These are phyloP conservation scores for Platichthys flesus DNA, from an alignment of 2,113 vertebrate genomes.

Conservation along the genomic window DNA sequence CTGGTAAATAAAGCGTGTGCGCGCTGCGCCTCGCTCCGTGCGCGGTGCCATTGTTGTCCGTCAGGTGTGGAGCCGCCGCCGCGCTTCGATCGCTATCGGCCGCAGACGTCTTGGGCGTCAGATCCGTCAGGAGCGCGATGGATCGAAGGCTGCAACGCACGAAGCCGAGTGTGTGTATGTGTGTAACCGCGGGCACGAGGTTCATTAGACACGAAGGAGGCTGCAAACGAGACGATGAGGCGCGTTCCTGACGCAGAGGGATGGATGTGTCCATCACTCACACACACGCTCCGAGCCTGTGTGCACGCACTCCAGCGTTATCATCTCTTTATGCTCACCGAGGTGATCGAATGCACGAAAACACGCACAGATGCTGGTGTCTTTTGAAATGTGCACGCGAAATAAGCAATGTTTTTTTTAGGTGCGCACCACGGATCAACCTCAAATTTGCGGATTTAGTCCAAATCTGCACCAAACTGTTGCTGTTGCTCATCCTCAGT, in stretches of 20 bases:
- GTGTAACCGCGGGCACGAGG: not conserved
- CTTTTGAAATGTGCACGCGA: not conserved
- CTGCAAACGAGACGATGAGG: not conserved
- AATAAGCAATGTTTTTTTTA: too few species aligned
- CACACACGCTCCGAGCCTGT: too few species aligned
- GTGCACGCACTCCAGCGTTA: not conserved
- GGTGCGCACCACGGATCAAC: not conserved
- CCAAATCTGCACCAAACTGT: conserved; percentile 49
- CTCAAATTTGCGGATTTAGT: not conserved
- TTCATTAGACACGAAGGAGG: not conserved
- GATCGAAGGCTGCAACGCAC: not conserved
- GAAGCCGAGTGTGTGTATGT: not conserved
- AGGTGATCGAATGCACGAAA: not conserved
- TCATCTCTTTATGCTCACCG: not conserved
- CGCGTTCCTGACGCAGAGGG: conserved; percentile 38
- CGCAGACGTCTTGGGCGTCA: not conserved
- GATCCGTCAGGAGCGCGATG: not conserved
- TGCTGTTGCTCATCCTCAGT: conserved; percentile 23
- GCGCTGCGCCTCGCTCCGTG: conserved; percentile 33
- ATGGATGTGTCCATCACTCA: conserved; percentile 17
- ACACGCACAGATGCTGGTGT: not conserved
- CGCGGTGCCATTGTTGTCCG: conserved; percentile 52
- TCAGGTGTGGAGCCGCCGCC: conserved; percentile 55
- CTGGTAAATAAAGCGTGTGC: conserved; percentile 6
- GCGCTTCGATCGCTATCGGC: conserved; percentile 31